Percentiles rank a stretch among this genome's conserved stretches.
These are phyloP conservation scores for Sclerurus mexicanus DNA, from an alignment of 2,113 vertebrate genomes.

Conservation along the genomic window DNA sequence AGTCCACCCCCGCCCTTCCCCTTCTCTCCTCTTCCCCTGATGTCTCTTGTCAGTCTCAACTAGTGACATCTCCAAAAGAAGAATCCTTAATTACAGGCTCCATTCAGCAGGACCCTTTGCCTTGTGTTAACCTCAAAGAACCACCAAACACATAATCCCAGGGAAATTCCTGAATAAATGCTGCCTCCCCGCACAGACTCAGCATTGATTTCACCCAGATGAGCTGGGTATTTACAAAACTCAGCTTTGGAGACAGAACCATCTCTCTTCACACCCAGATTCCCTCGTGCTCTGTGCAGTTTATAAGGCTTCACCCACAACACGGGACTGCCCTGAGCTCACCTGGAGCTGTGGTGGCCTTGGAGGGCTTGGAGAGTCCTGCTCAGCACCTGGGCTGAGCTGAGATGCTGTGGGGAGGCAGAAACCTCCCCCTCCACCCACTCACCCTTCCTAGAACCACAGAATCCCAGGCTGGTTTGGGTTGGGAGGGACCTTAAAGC, in stretches of 20 bases:
- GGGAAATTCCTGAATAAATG: not conserved
- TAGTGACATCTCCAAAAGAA: not conserved
- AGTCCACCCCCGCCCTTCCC: not conserved
- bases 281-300: not conserved
- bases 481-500: not conserved
- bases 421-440: no score
- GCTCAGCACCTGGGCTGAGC: no score
- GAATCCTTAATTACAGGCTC: not conserved
- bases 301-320: not conserved
- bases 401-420: no score
- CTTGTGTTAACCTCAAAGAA: not conserved
- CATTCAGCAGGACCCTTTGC: not conserved
- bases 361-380: no score
- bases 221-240: not conserved
- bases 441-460: no score
- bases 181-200: rapidly evolving
- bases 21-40: not conserved
- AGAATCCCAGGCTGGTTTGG: not conserved
- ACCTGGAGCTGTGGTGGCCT: no score
- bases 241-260: not conserved
- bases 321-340: no score
- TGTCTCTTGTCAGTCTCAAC: not conserved
- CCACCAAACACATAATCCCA: not conserved
- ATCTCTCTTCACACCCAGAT: not conserved
- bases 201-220: rapidly evolving